phyloP scores from a whole-genome alignment of 2,888 invertebrate species.

The Rhagonycha fulva region DNA sequence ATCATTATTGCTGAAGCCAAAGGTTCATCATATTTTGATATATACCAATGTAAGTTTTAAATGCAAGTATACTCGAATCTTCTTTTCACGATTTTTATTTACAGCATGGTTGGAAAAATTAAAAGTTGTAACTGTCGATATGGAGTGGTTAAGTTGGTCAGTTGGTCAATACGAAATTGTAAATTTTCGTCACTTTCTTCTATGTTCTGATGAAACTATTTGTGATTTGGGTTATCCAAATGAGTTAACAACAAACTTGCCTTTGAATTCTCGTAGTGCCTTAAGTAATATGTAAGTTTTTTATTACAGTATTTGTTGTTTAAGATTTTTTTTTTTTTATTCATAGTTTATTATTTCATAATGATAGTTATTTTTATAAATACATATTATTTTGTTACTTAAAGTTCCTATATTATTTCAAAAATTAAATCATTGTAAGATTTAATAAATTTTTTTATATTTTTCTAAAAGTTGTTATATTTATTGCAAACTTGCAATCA shows the following conservation, averaged over 20 bases:
- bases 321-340: not conserved
- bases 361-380: not conserved
- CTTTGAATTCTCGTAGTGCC: slow-evolving; percentile 24
- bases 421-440: not conserved
- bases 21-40: slow-evolving; percentile 43
- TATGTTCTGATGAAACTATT: slow-evolving; percentile 47
- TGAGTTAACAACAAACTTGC: slow-evolving; percentile 39
- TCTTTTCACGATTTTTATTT: slow-evolving; percentile 19
- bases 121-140: slow-evolving; percentile 48
- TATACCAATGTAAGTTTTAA: slow-evolving; percentile 45
- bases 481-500: not conserved
- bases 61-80: not conserved
- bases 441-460: not conserved
- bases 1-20: slow-evolving; percentile 48
- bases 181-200: slow-evolving; percentile 45
- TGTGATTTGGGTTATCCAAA: slow-evolving; percentile 47
- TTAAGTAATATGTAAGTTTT: not conserved
- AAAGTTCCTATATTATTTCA: not conserved
- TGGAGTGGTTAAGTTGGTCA: slow-evolving; percentile 51
- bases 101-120: slow-evolving; percentile 48
- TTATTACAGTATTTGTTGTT: not conserved
- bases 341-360: not conserved
- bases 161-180: slow-evolving; percentile 48
- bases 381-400: not conserved
- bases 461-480: not conserved